These are phyloP conservation scores for Luffia ferchaultella DNA, from an alignment of 2,888 invertebrate genomes.

Conservation along the genomic window DNA sequence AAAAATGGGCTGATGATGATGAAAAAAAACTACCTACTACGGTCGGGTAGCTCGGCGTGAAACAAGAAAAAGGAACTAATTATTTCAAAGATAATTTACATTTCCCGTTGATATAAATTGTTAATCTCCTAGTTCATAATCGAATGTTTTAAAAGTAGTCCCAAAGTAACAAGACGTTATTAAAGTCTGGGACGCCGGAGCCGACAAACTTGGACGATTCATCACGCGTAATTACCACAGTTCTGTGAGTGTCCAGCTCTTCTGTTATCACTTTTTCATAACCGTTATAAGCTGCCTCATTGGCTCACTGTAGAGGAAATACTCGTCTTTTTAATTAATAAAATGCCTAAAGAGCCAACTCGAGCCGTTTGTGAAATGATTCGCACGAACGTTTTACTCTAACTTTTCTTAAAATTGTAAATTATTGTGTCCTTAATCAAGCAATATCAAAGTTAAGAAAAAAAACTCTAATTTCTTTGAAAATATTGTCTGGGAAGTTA, in stretches of 20 bases:
- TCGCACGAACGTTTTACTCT: no score
- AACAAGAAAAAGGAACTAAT: no score
- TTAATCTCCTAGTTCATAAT: not conserved
- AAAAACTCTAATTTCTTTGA: no score
- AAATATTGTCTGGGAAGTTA: no score
- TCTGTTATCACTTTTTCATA: slow-evolving; percentile 31
- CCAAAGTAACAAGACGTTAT: slow-evolving; percentile 41
- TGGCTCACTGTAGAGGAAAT: not conserved
- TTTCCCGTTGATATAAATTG: no score
- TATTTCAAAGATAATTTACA: no score
- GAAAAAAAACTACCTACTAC: no score
- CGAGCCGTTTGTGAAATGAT: not conserved
- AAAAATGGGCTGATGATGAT: no score
- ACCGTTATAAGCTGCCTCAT: not conserved
- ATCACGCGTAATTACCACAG: slow-evolving; percentile 49
- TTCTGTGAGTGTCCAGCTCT: slow-evolving; percentile 35
- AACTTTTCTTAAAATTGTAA: no score
- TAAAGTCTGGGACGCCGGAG: slow-evolving; percentile 32
- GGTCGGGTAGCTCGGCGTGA: no score
- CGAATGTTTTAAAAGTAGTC: slow-evolving; percentile 10
- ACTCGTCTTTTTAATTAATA: not conserved
- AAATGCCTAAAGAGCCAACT: not conserved
- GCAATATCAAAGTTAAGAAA: no score
- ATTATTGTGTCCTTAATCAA: no score
- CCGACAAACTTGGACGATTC: slow-evolving; percentile 43